Evolutionary conservation across 1,140 invertebrate species (phyloP).

Genomic region (Mylabris phalerata): DNA sequence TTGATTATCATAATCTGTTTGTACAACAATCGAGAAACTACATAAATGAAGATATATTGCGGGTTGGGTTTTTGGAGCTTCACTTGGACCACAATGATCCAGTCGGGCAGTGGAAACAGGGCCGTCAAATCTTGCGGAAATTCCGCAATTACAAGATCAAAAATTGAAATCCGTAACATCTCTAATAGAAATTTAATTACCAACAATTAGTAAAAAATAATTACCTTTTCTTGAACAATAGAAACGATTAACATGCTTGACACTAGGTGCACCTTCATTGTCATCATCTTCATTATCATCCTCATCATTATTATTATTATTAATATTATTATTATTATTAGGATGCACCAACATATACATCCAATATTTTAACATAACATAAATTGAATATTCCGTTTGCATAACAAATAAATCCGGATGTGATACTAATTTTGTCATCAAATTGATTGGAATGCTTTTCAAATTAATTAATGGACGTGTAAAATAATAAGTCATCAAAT

Average conservation of each 20-base stretch:
- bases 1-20: too few species aligned
- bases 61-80: too few species aligned
- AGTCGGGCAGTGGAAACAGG: too few species aligned
- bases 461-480: slow-evolving; percentile 46
- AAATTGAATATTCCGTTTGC: slow-evolving; percentile 77
- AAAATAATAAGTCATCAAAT: slow-evolving; percentile 56
- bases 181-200: too few species aligned
- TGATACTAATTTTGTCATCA: slow-evolving; percentile 60
- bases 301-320: too few species aligned
- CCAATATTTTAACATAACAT: slow-evolving; percentile 66
- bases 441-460: slow-evolving; percentile 43
- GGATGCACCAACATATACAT: slow-evolving; percentile 48
- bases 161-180: too few species aligned
- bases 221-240: slow-evolving; percentile 44
- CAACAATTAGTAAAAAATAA: too few species aligned
- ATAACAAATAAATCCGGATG: slow-evolving; percentile 65
- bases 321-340: not conserved
- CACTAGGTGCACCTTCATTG: slow-evolving; percentile 16
- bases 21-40: too few species aligned
- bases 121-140: not conserved
- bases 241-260: slow-evolving; percentile 41
- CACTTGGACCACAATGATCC: too few species aligned
- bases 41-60: too few species aligned
- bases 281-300: too few species aligned
- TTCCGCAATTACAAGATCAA: too few species aligned